These are phyloP conservation scores for Crocuta crocuta DNA, from an alignment of 2,113 vertebrate genomes.

Conservation along the genomic window DNA sequence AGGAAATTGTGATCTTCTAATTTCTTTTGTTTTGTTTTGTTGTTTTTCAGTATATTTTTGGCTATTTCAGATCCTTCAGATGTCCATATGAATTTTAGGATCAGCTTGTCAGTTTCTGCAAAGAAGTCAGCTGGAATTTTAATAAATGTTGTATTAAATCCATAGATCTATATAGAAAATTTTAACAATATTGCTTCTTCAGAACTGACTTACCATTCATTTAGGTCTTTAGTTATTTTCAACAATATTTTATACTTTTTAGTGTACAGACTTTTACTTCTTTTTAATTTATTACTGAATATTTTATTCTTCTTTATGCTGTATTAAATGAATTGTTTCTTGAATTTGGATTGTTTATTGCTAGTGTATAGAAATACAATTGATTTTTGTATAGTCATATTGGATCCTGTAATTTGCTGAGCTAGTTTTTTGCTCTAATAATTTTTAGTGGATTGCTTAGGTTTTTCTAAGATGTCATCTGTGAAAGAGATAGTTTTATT, in stretches of 20 bases:
- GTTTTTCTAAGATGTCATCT: background rate
- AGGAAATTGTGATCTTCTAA: background rate
- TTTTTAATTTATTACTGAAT: background rate
- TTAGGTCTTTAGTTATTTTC: background rate
- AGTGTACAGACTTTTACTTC: background rate
- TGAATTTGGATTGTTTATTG: background rate
- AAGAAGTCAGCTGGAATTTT: background rate
- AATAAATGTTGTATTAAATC: background rate
- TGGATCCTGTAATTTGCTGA: background rate
- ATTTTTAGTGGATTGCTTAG: background rate
- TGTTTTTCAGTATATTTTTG: background rate
- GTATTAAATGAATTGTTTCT: background rate
- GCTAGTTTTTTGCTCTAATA: background rate
- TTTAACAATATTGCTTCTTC: background rate
- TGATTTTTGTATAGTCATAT: background rate
- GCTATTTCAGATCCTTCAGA: background rate
- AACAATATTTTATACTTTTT: background rate
- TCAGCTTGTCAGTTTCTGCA: background rate
- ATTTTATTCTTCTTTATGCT: background rate
- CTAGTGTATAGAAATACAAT: background rate
- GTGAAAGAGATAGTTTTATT: background rate
- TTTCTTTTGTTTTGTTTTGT: background rate
- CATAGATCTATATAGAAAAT: background rate
- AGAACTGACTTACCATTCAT: background rate
- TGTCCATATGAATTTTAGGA: background rate